Percentiles rank a stretch among this genome's conserved stretches.
These are phyloP conservation scores for Aphelinus atriplicis DNA, from an alignment of 1,140 invertebrate genomes.

Conservation along the genomic window DNA sequence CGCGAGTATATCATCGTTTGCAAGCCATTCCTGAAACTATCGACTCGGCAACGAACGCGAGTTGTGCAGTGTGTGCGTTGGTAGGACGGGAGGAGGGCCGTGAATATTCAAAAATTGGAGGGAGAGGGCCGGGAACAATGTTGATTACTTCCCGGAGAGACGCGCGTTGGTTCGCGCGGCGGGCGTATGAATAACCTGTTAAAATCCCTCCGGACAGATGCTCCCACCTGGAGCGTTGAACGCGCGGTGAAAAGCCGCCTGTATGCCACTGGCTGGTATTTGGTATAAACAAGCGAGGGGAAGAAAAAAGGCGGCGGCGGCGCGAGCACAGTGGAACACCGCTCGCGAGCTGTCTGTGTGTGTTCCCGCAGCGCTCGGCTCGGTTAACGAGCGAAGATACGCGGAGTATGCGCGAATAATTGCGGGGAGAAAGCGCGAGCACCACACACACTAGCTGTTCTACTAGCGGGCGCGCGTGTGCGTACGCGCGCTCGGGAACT, in stretches of 20 bases:
- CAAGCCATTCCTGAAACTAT: no score
- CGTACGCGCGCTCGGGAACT: constrained; percentile 26
- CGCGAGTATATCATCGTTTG: no score
- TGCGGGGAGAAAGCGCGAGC: constrained; percentile 16
- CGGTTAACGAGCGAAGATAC: constrained; percentile 29
- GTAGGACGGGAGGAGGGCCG: no score
- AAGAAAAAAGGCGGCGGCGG: neutral
- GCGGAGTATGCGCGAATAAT: constrained; percentile 31
- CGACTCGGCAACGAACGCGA: no score
- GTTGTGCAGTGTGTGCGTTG: no score
- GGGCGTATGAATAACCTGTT: neutral
- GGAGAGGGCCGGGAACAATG: no score
- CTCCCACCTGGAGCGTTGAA: neutral
- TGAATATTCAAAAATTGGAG: no score
- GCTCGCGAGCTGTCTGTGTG: neutral
- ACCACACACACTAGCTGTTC: neutral
- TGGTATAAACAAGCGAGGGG: neutral
- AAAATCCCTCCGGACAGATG: constrained; percentile 1
- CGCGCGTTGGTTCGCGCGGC: no score
- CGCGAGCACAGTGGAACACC: neutral
- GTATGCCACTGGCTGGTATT: neutral
- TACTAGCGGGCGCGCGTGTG: neutral
- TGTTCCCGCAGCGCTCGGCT: neutral
- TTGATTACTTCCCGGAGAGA: no score
- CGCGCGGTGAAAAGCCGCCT: neutral